Conservation (phyloP, 92 coral and sea anemone genomes). For the Pocillopora meandrina region DNA sequence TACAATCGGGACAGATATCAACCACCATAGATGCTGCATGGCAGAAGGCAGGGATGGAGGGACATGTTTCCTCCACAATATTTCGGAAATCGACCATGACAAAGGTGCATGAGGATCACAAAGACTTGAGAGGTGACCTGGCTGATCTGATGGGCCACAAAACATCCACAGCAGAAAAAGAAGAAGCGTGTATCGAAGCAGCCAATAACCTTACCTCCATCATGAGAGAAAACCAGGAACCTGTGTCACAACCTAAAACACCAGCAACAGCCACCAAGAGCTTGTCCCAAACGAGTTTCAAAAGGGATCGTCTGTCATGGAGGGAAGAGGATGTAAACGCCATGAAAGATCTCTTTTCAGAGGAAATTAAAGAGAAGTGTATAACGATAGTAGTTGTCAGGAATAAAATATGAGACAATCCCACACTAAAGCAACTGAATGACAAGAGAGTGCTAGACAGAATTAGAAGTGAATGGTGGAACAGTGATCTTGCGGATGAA, state of each 20-base stretch:
- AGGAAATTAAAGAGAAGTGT: conserved; percentile 25
- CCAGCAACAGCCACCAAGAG: neutral
- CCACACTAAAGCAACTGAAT: conserved; percentile 15
- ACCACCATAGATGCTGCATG: conserved; percentile 41
- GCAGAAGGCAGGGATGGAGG: conserved; percentile 24
- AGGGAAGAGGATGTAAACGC: conserved; percentile 28
- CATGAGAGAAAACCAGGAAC: conserved; percentile 9
- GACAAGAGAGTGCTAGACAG: conserved; percentile 30
- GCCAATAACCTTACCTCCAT: conserved; percentile 8
- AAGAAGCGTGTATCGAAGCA: conserved; percentile 30
- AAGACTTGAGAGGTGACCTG: conserved; percentile 31
- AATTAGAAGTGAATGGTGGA: conserved; percentile 43
- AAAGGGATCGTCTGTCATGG: neutral
- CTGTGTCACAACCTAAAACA: neutral
- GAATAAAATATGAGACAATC: conserved; percentile 21
- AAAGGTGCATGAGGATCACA: conserved; percentile 25
- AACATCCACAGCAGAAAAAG: conserved; percentile 28
- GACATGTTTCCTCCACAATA: conserved; percentile 14
- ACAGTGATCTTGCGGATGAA: neutral
- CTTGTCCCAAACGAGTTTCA: conserved; percentile 1
- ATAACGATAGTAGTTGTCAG: conserved; percentile 29
- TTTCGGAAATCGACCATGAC: conserved; percentile 39
- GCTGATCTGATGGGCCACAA: conserved; percentile 47
- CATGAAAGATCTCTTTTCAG: conserved; percentile 24
- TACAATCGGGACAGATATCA: conserved; percentile 46